These are phyloP conservation scores for Euura lappo DNA, from an alignment of 1,140 invertebrate species.

Conservation along the genomic window DNA sequence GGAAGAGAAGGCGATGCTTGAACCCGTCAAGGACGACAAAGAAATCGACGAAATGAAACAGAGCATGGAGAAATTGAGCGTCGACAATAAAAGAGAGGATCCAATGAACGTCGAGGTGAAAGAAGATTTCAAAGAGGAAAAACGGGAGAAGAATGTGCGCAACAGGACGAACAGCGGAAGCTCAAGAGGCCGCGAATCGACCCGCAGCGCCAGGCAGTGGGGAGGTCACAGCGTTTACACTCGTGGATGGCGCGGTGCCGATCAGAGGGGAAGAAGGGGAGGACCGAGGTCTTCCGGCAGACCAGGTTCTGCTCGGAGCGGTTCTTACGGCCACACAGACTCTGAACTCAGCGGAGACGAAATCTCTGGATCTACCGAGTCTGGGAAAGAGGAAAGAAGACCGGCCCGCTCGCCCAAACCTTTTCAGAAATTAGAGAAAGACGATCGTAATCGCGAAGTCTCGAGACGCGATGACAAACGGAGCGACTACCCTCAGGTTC, in stretches of 20 bases:
- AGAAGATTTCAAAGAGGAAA: constrained; percentile 49
- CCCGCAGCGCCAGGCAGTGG: constrained; percentile 38
- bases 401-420: constrained; percentile 57
- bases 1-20: constrained; percentile 45
- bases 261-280: constrained; percentile 51
- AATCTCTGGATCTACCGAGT: constrained; percentile 59
- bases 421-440: constrained; percentile 63
- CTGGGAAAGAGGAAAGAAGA: constrained; percentile 58
- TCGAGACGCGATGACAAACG: constrained; percentile 52
- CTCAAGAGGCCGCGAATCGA: constrained; percentile 37
- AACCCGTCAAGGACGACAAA: constrained; percentile 43
- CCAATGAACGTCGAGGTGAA: constrained; percentile 48
- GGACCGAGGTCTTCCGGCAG: constrained; percentile 40
- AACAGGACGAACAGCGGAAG: constrained; percentile 42
- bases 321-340: constrained; percentile 62
- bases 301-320: constrained; percentile 47
- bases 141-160: constrained; percentile 51
- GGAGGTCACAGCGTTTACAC: constrained; percentile 46
- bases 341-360: constrained; percentile 68
- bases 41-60: constrained; percentile 46
- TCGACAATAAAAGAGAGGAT: constrained; percentile 40
- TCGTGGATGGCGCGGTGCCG: constrained; percentile 49
- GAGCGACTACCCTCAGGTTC: constrained; percentile 35
- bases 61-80: constrained; percentile 47
- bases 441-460: constrained; percentile 63